phyloP scores from a whole-genome alignment of 37 sponge, comb jelly and placozoan genomes.

The Axinella damicornis region DNA sequence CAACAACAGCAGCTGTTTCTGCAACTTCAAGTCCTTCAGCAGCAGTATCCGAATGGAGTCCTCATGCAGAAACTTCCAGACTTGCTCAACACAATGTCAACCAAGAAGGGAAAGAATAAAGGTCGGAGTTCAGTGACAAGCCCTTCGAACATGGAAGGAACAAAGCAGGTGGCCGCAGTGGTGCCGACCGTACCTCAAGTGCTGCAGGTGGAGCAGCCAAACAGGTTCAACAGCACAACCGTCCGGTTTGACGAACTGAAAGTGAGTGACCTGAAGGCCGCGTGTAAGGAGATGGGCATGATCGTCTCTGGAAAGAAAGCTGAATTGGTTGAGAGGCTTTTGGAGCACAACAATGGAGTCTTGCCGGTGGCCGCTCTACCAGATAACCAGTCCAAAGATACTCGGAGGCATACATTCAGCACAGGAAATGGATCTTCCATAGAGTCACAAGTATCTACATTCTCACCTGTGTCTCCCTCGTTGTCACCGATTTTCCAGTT shows the following conservation, averaged over 20 bases:
- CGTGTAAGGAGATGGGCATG: conserved; percentile 80
- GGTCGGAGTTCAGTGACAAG: neutral
- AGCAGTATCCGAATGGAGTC: conserved; percentile 81
- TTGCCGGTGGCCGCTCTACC: conserved; percentile 67
- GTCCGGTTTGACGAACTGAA: conserved; percentile 80
- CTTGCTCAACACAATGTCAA: conserved; percentile 40
- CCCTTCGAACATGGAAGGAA: neutral
- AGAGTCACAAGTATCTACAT: conserved; percentile 32
- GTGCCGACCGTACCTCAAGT: conserved; percentile 42
- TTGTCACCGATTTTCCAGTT: conserved; percentile 66
- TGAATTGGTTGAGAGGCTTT: conserved; percentile 76
- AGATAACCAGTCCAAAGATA: conserved; percentile 29
- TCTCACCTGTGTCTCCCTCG: conserved; percentile 39
- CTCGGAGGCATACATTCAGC: conserved; percentile 16
- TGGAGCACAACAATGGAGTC: conserved; percentile 77
- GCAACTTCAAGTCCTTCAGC: conserved; percentile 85
- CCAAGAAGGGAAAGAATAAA: conserved; percentile 10
- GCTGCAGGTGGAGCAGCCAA: conserved; percentile 61
- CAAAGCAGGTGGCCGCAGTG: neutral
- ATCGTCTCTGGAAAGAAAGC: conserved; percentile 92
- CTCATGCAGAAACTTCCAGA: conserved; percentile 84
- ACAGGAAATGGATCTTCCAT: conserved; percentile 9
- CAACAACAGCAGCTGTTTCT: conserved; percentile 93
- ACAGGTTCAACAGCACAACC: conserved; percentile 31
- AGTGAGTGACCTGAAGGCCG: conserved; percentile 73